Conservation (phyloP, 1,140 invertebrate genomes). For the Coenobita brevimanus region DNA sequence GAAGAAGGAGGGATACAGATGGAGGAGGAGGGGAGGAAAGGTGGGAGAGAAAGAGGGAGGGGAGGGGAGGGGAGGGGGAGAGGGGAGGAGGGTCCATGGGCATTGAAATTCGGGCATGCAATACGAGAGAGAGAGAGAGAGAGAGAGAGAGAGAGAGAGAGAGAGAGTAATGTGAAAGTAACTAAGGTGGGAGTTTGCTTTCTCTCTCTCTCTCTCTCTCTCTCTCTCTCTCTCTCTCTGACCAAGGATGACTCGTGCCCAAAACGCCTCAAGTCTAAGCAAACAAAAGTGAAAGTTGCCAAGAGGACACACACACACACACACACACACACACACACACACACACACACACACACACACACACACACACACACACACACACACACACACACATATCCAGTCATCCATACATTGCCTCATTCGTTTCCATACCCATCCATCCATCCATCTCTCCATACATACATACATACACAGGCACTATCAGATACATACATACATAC, state of each 20-base stretch:
- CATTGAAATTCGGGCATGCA: background rate
- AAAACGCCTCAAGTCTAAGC: background rate
- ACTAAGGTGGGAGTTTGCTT: too few relatives aligned
- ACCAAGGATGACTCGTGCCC: background rate
- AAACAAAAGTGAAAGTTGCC: background rate
- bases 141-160: background rate
- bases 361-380: slow-evolving; percentile 11
- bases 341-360: slow-evolving; percentile 13
- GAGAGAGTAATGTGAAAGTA: background rate
- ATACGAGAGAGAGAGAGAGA: background rate
- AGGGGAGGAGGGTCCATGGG: background rate
- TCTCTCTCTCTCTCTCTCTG: too few relatives aligned
- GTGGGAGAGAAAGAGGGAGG: background rate
- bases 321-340: slow-evolving; percentile 21
- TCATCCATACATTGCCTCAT: background rate
- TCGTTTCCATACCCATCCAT: background rate
- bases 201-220: too few relatives aligned
- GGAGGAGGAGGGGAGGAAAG: background rate
- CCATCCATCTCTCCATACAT: too few relatives aligned
- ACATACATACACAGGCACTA: background rate
- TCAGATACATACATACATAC: background rate
- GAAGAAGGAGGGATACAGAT: background rate
- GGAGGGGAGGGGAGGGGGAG: background rate
- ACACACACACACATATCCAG: too few relatives aligned
- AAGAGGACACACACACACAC: slow-evolving; percentile 2